Conservation (phyloP, 2,888 invertebrate species). For the Rhingia campestris region DNA sequence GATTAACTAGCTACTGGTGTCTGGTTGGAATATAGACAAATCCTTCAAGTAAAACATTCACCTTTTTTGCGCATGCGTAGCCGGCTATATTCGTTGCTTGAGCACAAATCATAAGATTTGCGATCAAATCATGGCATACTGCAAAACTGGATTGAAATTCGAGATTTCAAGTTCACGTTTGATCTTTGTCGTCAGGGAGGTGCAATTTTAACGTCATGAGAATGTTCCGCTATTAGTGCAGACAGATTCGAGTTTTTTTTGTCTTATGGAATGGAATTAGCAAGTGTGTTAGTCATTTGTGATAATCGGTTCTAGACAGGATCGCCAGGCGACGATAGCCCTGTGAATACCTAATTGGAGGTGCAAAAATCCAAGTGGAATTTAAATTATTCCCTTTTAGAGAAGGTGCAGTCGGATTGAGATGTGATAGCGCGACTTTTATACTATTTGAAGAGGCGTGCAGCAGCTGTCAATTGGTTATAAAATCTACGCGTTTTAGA, state of each 20-base stretch:
- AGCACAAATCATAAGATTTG: conserved; percentile 35
- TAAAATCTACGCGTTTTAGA: no score
- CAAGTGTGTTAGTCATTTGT: background rate
- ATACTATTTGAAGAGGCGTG: no score
- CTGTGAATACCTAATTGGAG: background rate
- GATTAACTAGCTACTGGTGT: conserved; percentile 27
- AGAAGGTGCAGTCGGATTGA: background rate
- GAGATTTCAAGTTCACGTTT: conserved; percentile 50
- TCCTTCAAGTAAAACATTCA: conserved; percentile 57
- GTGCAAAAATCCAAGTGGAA: background rate
- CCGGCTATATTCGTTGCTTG: background rate
- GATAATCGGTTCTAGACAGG: background rate
- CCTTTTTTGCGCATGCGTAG: conserved; percentile 35
- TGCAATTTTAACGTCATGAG: conserved; percentile 11
- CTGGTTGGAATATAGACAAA: conserved; percentile 13
- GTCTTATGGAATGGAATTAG: background rate
- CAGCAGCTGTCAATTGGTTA: no score
- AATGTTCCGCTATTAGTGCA: background rate
- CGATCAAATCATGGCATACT: background rate
- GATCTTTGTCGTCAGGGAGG: conserved; percentile 5
- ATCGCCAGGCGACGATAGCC: background rate
- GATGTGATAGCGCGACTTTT: no score
- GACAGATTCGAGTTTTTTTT: conserved; percentile 1
- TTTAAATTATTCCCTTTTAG: background rate
- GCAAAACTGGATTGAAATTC: conserved; percentile 30